Evolutionary conservation across 1,140 invertebrate species (phyloP).

Genomic region (Paraescarpia echinospica): DNA sequence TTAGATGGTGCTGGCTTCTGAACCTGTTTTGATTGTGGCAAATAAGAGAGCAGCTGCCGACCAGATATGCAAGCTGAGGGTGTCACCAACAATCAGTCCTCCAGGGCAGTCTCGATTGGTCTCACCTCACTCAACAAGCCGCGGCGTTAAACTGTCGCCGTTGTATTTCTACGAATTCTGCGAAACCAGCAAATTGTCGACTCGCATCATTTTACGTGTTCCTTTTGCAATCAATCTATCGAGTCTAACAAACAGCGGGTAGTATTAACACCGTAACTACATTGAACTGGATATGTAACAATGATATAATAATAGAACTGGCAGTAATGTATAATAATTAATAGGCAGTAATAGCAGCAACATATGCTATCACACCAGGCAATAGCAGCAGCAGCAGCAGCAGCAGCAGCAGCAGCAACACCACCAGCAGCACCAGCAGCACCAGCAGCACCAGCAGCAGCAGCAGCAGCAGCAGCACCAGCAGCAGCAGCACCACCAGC

Average conservation of each 20-base stretch:
- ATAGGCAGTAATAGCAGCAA: too few relatives aligned
- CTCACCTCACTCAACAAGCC: neutral
- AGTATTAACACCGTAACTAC: neutral
- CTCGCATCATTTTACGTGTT: neutral
- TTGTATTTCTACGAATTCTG: neutral
- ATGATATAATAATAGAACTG: too few relatives aligned
- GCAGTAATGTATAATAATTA: too few relatives aligned
- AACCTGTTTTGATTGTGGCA: too few relatives aligned
- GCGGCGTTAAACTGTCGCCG: neutral
- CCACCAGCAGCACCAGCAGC: conserved; percentile 47
- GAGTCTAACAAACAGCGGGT: neutral
- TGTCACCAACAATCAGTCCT: neutral
- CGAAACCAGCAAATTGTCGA: neutral
- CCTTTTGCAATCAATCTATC: neutral
- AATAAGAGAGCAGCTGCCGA: too few relatives aligned
- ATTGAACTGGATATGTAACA: too few relatives aligned
- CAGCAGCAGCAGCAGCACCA: neutral
- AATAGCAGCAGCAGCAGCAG: too few relatives aligned
- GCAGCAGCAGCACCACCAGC: neutral
- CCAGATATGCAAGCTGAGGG: too few relatives aligned
- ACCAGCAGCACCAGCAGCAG: conserved; percentile 39
- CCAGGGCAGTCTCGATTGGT: too few relatives aligned
- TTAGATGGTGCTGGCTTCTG: too few relatives aligned
- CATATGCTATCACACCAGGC: too few relatives aligned
- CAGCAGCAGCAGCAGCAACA: conserved; percentile 47